phyloP scores from a whole-genome alignment of 2,113 vertebrate genomes.

The Apteryx owenii region DNA sequence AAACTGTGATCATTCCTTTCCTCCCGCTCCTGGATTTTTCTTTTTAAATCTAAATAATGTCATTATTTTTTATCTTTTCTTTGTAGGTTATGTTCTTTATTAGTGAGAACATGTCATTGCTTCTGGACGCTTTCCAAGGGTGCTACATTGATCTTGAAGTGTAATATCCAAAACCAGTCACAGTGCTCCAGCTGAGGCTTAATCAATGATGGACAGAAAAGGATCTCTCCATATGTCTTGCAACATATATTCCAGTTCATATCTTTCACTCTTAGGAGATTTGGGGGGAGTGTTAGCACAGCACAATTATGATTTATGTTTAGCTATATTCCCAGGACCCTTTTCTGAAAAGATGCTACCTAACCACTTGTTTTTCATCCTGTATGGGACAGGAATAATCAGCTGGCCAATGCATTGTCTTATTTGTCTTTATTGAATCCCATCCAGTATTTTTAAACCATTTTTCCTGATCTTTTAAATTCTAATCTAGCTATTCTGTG shows the following conservation, averaged over 20 bases:
- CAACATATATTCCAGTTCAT: conserved; percentile 31
- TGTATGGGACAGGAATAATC: neutral
- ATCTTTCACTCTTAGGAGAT: conserved; percentile 6
- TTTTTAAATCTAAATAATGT: neutral
- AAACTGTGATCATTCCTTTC: neutral
- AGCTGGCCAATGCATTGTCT: neutral
- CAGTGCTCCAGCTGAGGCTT: conserved; percentile 53
- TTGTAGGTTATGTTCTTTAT: conserved; percentile 23
- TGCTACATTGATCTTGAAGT: conserved; percentile 46
- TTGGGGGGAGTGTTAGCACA: conserved; percentile 8
- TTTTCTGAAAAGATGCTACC: neutral
- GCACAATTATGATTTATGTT: conserved; percentile 5
- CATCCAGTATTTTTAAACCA: neutral
- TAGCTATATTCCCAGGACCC: neutral
- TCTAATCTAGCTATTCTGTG: neutral
- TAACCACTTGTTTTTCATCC: neutral
- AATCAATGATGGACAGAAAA: conserved; percentile 36
- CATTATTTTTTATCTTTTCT: neutral
- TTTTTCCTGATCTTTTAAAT: neutral
- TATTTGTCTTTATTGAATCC: neutral
- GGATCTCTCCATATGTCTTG: conserved; percentile 28
- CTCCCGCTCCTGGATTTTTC: neutral
- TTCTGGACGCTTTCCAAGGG: conserved; percentile 53
- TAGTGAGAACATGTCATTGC: conserved; percentile 5
- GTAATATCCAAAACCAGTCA: conserved; percentile 23